phyloP scores from a whole-genome alignment of 2,113 vertebrate genomes.

The Acanthochromis polyacanthus region DNA sequence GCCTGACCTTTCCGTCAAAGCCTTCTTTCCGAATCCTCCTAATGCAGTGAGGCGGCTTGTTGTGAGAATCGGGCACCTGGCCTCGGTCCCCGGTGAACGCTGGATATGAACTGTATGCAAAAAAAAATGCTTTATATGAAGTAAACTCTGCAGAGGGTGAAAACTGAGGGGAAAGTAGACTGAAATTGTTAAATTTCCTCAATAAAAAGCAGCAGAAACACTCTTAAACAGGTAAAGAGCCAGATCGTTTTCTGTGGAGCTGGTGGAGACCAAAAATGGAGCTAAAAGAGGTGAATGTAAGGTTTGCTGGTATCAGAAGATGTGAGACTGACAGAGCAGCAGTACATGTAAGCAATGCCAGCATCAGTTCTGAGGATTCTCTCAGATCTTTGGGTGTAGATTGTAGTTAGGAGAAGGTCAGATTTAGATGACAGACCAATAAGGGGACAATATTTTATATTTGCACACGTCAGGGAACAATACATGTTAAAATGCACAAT shows the following conservation, averaged over 20 bases:
- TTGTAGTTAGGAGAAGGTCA: too few relatives aligned
- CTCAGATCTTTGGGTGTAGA: too few relatives aligned
- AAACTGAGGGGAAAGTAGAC: not conserved
- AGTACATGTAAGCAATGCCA: too few relatives aligned
- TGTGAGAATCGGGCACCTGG: slow-evolving; percentile 5
- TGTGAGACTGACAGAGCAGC: too few relatives aligned
- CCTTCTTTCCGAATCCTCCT: slow-evolving; percentile 38
- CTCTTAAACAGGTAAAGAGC: not conserved
- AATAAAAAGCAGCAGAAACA: too few relatives aligned
- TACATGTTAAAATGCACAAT: too few relatives aligned
- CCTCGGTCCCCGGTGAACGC: slow-evolving; percentile 13
- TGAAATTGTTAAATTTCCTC: not conserved
- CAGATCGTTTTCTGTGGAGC: too few relatives aligned
- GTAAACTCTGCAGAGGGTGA: not conserved
- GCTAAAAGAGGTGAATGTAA: not conserved
- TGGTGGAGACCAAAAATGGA: not conserved
- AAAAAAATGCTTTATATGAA: slow-evolving; percentile 12
- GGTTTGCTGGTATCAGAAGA: too few relatives aligned
- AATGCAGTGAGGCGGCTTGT: slow-evolving; percentile 37
- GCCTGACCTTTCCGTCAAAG: slow-evolving; percentile 71
- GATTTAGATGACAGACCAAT: too few relatives aligned
- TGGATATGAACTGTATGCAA: slow-evolving; percentile 38
- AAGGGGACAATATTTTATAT: too few relatives aligned
- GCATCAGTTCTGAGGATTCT: too few relatives aligned
- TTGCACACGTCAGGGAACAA: too few relatives aligned